Evolutionary conservation across 2,888 invertebrate species (phyloP), one percentile per base, ranked within the genome.

Genomic region (Xanthia icteritia): DNA sequence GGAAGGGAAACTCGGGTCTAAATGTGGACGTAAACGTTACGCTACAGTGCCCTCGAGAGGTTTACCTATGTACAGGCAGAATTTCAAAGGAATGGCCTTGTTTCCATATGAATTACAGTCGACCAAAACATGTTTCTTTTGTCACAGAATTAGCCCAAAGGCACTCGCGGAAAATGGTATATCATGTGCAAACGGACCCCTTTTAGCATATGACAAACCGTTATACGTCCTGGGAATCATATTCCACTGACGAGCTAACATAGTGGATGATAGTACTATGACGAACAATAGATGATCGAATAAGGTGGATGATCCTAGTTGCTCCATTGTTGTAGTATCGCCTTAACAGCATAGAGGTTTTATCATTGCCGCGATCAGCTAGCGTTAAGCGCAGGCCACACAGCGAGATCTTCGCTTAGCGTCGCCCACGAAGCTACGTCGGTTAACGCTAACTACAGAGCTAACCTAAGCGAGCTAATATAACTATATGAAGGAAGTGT

Each of bases 231-330:
- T 20, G 54, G 36, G 67, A 65, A 60, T 65, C 48, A 42, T 36
- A 23, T 74, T 64, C 45, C 17, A 45, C 31, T 36, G 11, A 54
- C n/a, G 8, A 69, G 6, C 23, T 31, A 36, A n/a, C 13, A 20
- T 56, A 56, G 31, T 63, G 64, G 15, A n/a, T 66, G 45, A 8
- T 58, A 64, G 45, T 76, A 67, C 36, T 74, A 82, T 65, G 42
- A 56, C 13, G 54, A 79, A 84, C 83, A 86, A 83, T 78, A 69
- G 74, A 54, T 83, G 64, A 68, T 66, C 54, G 63, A 72, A 71
- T 31, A 69, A 76, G 81, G 75, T 72, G 79, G 86, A 84, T 74
- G 84, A 79, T 86, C 68, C 65, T 71, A 75, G 63, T 65, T 39
- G 58, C 73, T 69, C 61, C 71, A 79, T 74, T 76, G 76, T 79